These are phyloP conservation scores for Zonitis immaculata DNA, from an alignment of 2,888 invertebrate species.

Conservation along the genomic window DNA sequence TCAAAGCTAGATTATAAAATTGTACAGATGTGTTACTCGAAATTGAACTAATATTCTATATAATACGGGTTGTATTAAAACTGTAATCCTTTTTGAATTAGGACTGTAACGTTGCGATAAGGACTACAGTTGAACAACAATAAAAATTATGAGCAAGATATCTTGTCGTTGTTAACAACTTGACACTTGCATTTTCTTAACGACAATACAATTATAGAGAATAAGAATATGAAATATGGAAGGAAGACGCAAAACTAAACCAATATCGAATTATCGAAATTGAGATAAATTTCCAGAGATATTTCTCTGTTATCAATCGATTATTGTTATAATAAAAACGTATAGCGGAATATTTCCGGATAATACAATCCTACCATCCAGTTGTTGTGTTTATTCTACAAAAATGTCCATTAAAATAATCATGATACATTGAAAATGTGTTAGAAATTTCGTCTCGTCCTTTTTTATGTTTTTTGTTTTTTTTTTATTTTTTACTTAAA, in stretches of 20 bases:
- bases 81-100: slow-evolving; percentile 27
- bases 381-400: not conserved
- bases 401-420: not conserved
- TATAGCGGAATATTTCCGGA: not conserved
- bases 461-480: no score
- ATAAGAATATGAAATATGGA: not conserved
- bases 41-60: not conserved
- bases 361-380: no score
- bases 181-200: slow-evolving; percentile 10
- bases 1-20: not conserved
- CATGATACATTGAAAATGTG: not conserved
- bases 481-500: no score
- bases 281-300: not conserved
- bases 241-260: not conserved
- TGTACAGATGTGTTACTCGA: not conserved
- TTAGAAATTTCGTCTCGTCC: no score
- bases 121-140: slow-evolving; percentile 7
- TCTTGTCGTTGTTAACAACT: slow-evolving; percentile 5
- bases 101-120: slow-evolving; percentile 25
- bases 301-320: not conserved
- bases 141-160: no score
- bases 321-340: not conserved
- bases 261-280: not conserved
- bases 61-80: slow-evolving; percentile 7
- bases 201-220: slow-evolving; percentile 10